Conservation (phyloP, 2,113 vertebrate species). For the Columba janthina region DNA sequence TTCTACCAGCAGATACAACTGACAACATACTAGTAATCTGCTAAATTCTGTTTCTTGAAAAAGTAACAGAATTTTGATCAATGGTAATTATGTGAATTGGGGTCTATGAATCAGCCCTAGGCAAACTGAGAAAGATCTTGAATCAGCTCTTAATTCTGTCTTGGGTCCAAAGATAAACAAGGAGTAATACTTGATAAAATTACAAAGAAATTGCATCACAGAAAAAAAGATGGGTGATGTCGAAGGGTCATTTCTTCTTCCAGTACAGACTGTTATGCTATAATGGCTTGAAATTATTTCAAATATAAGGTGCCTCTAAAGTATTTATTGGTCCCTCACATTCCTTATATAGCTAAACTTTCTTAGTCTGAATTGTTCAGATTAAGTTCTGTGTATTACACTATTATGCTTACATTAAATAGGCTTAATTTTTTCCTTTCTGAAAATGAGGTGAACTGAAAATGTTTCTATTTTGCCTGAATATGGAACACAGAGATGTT, state of each 20-base stretch:
- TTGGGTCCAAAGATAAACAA: neutral
- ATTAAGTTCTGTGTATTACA: neutral
- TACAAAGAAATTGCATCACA: neutral
- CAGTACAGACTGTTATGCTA: neutral
- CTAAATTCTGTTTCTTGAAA: neutral
- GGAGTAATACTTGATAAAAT: neutral
- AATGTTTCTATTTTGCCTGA: neutral
- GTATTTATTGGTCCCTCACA: neutral
- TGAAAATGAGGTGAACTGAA: neutral
- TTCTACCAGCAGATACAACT: neutral
- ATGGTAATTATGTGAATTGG: neutral
- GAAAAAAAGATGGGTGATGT: neutral
- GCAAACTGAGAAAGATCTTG: neutral
- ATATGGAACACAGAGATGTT: constrained; percentile 58
- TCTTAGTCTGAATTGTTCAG: neutral
- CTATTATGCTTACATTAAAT: neutral
- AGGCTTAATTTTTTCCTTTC: neutral
- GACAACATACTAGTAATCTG: neutral
- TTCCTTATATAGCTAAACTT: neutral
- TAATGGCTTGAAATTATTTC: neutral
- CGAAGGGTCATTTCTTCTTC: neutral
- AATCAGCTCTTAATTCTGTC: neutral
- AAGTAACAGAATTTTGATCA: neutral
- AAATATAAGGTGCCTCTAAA: neutral
- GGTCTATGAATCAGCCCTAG: neutral